Percentiles rank a stretch among this genome's conserved stretches.
Conservation (phyloP, 2,113 vertebrate genomes). For the Epinephelus moara region DNA sequence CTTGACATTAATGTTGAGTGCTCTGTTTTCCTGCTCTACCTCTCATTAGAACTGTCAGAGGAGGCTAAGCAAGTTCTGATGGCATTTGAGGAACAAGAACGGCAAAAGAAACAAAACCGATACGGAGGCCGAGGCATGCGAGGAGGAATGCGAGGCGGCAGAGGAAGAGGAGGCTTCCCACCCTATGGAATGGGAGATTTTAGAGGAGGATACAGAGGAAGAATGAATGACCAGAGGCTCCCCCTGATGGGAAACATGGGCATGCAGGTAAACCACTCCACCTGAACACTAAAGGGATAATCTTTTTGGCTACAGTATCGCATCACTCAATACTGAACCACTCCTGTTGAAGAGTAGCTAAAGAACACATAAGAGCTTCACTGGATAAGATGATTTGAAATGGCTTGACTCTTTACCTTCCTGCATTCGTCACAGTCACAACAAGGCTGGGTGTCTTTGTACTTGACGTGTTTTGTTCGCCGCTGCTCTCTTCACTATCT, state of each 20-base stretch:
- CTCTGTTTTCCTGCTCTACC: not conserved
- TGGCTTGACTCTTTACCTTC: constrained; percentile 25
- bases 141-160: constrained; percentile 78
- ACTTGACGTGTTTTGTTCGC: constrained; percentile 19
- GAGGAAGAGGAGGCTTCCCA: constrained; percentile 83
- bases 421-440: constrained; percentile 13
- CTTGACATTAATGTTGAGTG: not conserved
- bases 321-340: not conserved
- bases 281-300: constrained; percentile 2
- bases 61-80: constrained; percentile 94
- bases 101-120: constrained; percentile 90
- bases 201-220: constrained; percentile 88
- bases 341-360: constrained; percentile 18
- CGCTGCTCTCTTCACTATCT: constrained; percentile 30
- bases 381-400: constrained; percentile 47
- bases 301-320: constrained; percentile 8
- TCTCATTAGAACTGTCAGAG: constrained; percentile 92
- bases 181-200: constrained; percentile 88
- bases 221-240: constrained; percentile 90
- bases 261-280: constrained; percentile 86
- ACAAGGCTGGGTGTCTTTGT: constrained; percentile 6
- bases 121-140: constrained; percentile 85
- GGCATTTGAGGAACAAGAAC: constrained; percentile 93
- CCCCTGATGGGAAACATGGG: constrained; percentile 89
- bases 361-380: constrained; percentile 27